Evolutionary conservation across 2,888 invertebrate genomes (phyloP), one percentile per base, ranked within the genome.

Genomic region (Kuschelorhynchus macadamiae): DNA sequence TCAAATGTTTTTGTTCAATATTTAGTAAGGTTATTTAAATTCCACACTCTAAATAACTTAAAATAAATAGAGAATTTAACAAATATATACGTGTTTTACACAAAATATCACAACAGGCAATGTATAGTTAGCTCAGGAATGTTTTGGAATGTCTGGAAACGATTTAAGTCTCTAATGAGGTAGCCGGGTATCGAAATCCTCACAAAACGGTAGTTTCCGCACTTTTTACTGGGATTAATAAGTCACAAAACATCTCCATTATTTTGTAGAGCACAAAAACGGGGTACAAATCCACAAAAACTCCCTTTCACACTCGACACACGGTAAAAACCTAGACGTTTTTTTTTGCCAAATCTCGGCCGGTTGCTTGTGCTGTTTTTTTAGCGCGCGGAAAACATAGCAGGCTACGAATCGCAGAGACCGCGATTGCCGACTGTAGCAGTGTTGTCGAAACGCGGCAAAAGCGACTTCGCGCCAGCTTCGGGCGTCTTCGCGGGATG

Each of bases 361-460:
- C 50, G 52, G 20, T 41, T 64, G 67, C 71, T 69, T 71, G 72
- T 71, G 72, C 72, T 69, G 68, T 72, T 62, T 70, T 74, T 75
- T 73, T 71, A 73, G 66, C 69, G 60, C 67, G 63, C 72, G 72
- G 73, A 71, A 72, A 75, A 74, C 71, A 72, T 71, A 71, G 49
- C 56, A 33, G 44, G 57, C 67, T 74, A 75, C 70, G 71, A 70
- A 71, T 61, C 70, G 71, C 70, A 68, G 71, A 67, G 68, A 65
- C 72, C 68, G 55, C 68, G 68, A 64, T 68, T 57, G 60, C 63
- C 63, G 68, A 68, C 68, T 68, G 68, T 68, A 42, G 68, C 66
- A 50, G 53, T 67, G 73, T 72, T 67, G 72, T 68, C 71, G 68
- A 72, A 74, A 72, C 71, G 74, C 71, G 73, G 67, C 66, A 68